These are phyloP conservation scores for Genyomyrus donnyi DNA, from an alignment of 2,113 vertebrate genomes.

Conservation along the genomic window DNA sequence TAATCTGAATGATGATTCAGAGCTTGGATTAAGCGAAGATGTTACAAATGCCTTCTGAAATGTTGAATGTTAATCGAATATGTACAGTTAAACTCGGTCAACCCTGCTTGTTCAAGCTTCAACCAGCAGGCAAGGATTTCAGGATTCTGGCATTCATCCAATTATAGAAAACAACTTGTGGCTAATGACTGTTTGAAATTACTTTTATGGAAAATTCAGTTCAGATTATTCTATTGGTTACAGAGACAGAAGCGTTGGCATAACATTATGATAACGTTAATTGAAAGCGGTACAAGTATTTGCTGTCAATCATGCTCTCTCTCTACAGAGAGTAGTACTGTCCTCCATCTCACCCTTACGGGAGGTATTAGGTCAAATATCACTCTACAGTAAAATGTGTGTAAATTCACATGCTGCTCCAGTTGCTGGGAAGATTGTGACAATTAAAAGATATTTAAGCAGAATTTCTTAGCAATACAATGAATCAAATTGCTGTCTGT, in stretches of 20 bases:
- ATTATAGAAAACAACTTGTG: background rate
- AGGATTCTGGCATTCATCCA: background rate
- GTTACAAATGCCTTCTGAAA: background rate
- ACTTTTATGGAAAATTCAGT: background rate
- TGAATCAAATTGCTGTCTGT: background rate
- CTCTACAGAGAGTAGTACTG: background rate
- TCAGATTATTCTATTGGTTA: background rate
- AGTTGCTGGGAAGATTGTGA: background rate
- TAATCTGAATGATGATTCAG: background rate
- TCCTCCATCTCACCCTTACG: background rate
- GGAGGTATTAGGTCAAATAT: background rate
- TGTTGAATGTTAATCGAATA: background rate
- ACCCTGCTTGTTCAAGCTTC: background rate
- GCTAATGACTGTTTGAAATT: background rate
- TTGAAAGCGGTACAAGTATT: background rate
- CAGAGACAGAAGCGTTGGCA: background rate
- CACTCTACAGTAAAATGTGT: background rate
- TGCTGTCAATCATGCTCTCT: background rate
- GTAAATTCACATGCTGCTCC: background rate
- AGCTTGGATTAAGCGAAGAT: background rate
- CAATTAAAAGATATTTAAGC: background rate
- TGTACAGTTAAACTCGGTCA: background rate
- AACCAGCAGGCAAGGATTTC: background rate
- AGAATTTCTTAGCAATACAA: background rate
- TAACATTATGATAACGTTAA: background rate